These are phyloP conservation scores for Epinephelus malabaricus DNA, from an alignment of 2,797 vertebrate species.

Conservation along the genomic window DNA sequence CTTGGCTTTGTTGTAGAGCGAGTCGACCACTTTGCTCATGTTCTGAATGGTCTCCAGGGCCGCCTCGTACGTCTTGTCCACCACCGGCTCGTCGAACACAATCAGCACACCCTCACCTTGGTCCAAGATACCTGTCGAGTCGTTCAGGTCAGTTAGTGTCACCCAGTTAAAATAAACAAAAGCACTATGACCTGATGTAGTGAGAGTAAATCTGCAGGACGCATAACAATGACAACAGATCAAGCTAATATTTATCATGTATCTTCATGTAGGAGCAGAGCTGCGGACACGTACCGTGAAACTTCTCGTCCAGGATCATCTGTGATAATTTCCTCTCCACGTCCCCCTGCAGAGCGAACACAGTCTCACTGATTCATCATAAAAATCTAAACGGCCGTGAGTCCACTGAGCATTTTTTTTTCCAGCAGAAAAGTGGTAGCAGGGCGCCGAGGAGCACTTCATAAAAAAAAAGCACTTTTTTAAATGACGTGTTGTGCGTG, in stretches of 20 bases:
- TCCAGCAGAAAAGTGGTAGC: too few relatives aligned
- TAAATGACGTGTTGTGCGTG: too few relatives aligned
- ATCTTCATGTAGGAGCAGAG: background rate
- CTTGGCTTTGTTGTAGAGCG: constrained; percentile 99
- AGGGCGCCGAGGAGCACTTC: too few relatives aligned
- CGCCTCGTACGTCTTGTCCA: constrained; percentile 96
- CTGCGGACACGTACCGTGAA: constrained; percentile 89
- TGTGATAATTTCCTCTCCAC: constrained; percentile 98
- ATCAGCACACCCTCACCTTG: constrained; percentile 97
- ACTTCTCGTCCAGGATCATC: constrained; percentile 98
- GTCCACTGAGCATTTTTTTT: too few relatives aligned
- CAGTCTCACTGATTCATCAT: background rate
- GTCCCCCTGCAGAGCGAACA: constrained; percentile 87
- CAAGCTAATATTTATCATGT: background rate
- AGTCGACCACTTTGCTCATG: constrained; percentile 99
- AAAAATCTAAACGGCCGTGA: background rate
- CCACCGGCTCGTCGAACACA: constrained; percentile 94
- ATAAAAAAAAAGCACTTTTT: too few relatives aligned
- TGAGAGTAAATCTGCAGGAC: background rate
- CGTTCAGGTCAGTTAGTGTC: background rate
- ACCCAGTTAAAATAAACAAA: background rate
- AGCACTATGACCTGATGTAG: background rate
- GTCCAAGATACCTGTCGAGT: constrained; percentile 91
- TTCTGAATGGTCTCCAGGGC: constrained; percentile 97
- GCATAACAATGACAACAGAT: background rate